Conservation (phyloP, 2,888 invertebrate genomes). For the Dioctria rufipes region DNA sequence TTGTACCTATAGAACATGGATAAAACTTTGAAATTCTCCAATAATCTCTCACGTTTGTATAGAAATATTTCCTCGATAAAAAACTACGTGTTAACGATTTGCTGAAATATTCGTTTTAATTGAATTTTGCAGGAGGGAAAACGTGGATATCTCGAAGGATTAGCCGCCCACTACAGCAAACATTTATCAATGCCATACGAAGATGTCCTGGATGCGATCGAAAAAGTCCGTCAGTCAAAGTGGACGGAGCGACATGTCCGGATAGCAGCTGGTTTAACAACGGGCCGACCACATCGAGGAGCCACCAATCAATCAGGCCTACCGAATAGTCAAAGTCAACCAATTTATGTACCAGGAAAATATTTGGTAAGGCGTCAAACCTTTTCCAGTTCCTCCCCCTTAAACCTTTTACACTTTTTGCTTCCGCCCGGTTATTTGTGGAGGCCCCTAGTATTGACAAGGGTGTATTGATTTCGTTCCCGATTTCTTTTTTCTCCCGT, state of each 20-base stretch:
- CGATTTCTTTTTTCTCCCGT: constrained; percentile 39
- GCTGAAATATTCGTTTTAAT: constrained; percentile 49
- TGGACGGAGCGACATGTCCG: constrained; percentile 72
- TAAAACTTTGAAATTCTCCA: too few relatives aligned
- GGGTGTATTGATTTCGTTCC: constrained; percentile 49
- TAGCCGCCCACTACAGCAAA: constrained; percentile 89
- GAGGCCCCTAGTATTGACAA: constrained; percentile 39
- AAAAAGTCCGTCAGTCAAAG: constrained; percentile 81
- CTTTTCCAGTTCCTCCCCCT: constrained; percentile 62
- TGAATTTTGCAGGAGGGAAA: constrained; percentile 80
- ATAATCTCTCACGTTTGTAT: too few relatives aligned
- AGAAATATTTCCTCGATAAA: too few relatives aligned
- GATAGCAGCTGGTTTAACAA: constrained; percentile 69
- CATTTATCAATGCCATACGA: constrained; percentile 90
- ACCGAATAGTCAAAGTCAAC: constrained; percentile 86
- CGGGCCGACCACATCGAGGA: constrained; percentile 67
- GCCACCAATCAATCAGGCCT: constrained; percentile 74
- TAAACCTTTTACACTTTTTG: constrained; percentile 57
- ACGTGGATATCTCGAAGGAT: constrained; percentile 87
- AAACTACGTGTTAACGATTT: constrained; percentile 39
- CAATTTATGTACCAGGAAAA: constrained; percentile 92
- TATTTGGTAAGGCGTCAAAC: constrained; percentile 82
- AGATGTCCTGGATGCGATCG: constrained; percentile 88
- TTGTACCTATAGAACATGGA: too few relatives aligned
- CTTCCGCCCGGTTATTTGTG: constrained; percentile 24